phyloP scores from a whole-genome alignment of 2,797 vertebrate species.

The Ibycter americanus region DNA sequence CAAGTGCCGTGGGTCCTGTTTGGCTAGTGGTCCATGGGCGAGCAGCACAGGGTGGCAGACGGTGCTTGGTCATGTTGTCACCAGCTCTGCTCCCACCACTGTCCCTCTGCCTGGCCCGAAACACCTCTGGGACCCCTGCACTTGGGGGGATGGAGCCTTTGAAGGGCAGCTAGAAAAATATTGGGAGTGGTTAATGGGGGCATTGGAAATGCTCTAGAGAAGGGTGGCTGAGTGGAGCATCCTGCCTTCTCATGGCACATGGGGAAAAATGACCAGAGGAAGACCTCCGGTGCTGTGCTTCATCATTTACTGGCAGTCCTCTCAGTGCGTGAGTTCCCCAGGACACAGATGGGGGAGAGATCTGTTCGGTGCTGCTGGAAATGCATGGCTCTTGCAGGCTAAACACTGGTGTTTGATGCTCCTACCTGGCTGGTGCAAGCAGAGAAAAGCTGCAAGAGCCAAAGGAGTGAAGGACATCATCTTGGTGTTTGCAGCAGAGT shows the following conservation, averaged over 20 bases:
- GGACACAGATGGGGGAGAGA: fast-evolving
- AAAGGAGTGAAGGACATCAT: fast-evolving
- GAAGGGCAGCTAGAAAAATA: not conserved
- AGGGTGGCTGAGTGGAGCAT: not conserved
- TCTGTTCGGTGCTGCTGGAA: not conserved
- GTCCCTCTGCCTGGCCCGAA: not conserved
- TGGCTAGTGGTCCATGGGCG: fast-evolving
- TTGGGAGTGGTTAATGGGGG: fast-evolving
- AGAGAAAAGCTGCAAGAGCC: not conserved
- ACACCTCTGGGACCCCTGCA: fast-evolving
- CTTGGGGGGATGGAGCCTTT: fast-evolving
- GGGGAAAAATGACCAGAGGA: fast-evolving
- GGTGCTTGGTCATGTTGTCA: not conserved
- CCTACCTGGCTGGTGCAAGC: not conserved
- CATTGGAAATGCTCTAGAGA: not conserved
- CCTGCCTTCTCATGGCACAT: not conserved
- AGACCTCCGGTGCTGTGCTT: not conserved
- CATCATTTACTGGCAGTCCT: fast-evolving
- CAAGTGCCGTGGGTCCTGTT: fast-evolving
- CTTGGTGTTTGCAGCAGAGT: too few species aligned
- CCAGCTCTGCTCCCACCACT: not conserved
- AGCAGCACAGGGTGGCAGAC: too few species aligned
- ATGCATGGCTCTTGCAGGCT: fast-evolving
- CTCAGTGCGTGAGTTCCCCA: fast-evolving
- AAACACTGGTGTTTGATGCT: fast-evolving